phyloP scores from a whole-genome alignment of 2,113 vertebrate species.

The Ammodramus savannarum region DNA sequence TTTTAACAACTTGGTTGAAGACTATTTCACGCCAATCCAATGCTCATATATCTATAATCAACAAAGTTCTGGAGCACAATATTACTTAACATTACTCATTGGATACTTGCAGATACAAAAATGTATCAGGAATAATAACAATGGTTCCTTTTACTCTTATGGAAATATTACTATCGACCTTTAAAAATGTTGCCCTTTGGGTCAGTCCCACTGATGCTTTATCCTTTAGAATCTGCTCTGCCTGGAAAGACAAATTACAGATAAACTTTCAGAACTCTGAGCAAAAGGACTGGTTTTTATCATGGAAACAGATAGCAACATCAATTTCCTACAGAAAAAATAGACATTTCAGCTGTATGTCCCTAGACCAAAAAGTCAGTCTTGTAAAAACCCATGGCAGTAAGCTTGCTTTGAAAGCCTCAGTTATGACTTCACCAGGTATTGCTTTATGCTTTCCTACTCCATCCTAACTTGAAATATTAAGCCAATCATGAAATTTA shows the following conservation, averaged over 20 bases:
- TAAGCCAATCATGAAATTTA: neutral
- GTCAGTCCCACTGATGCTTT: conserved; percentile 21
- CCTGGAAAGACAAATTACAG: conserved; percentile 61
- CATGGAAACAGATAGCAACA: conserved; percentile 64
- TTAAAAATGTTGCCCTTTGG: conserved; percentile 58
- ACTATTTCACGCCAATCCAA: conserved; percentile 51
- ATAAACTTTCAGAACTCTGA: conserved; percentile 55
- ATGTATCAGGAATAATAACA: conserved; percentile 65
- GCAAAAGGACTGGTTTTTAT: conserved; percentile 58
- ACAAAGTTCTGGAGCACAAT: conserved; percentile 47
- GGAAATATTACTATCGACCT: conserved; percentile 32
- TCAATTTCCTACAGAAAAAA: conserved; percentile 32
- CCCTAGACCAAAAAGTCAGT: conserved; percentile 14
- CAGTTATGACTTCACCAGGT: conserved; percentile 39
- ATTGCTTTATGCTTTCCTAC: conserved; percentile 36
- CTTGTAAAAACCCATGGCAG: neutral
- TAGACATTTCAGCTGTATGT: conserved; percentile 30
- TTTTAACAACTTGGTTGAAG: conserved; percentile 46
- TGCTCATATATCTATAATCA: conserved; percentile 53
- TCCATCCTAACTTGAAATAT: conserved; percentile 10
- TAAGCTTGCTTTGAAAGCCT: conserved; percentile 42
- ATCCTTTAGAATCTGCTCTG: conserved; percentile 49
- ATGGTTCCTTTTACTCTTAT: conserved; percentile 38
- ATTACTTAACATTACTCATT: conserved; percentile 45
- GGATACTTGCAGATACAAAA: conserved; percentile 69